Base-by-base conservation (phyloP, 2,113 vertebrate species). In the Cisticola juncidis region DNA sequence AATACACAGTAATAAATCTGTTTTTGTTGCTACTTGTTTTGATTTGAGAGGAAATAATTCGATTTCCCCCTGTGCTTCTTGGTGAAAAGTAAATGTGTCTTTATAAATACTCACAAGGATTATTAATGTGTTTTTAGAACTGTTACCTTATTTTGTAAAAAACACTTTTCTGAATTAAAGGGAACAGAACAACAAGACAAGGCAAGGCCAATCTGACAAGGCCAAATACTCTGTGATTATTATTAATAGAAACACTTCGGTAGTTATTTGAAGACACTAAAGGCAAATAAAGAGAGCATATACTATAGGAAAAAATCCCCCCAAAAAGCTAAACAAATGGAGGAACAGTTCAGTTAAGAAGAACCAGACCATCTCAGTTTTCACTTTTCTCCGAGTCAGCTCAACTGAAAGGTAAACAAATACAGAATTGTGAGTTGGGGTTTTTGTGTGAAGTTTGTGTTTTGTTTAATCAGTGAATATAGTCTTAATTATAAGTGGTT, bases 251-350 rank as follows among this genome's bases (percentile, higher is more conserved):
- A 82, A 72, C 2, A 60, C 1, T 51, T 90, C 18, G 60, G 24
- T 54, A 25, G 8, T n/a, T 82, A 64, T 76, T 56, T 56, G 31
- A 86, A 82, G 40, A 47, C 9, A 71, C 17, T 25, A 88, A 61
- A 91, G 15, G 5, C 31, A 73, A 79, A 81, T 21, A 82, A 62
- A 69, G 16, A 58, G 54, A 70, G 21, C 6, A 31, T 5, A 21
- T 2, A 9, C 18, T 3, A 53, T 2, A 2, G 12, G 24, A 14
- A 24, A 60, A 38, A 28, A 28, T 33, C 3, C 5, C 7, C 5
- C 24, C 6, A 38, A 24, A 11, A 4, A n/a, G 6, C 7, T 42
- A 54, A 33, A 31, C 2, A 56, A 62, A 22, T 26, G 3, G 2
- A 5, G 3, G 3, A 17, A 29, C 7, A 51, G 1, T 11, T 76